Evolutionary conservation across 2,888 invertebrate genomes (phyloP), one percentile per base, ranked within the genome.

Genomic region (Philaethria dido): DNA sequence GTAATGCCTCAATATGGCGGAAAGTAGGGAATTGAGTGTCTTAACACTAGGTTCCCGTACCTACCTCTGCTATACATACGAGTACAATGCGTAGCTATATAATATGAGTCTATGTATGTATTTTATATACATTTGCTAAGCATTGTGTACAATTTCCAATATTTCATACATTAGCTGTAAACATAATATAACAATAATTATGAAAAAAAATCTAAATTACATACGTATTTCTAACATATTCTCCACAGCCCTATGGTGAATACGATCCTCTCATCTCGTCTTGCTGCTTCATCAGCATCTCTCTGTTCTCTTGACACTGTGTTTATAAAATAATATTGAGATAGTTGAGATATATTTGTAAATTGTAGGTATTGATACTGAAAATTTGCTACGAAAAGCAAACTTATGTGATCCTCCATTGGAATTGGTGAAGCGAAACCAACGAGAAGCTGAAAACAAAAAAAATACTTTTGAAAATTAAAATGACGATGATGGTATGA

Each of bases 281-380:
- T 80, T 1, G 75, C 73, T 13, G 70, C 67, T 0, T 83, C 25
- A 1, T 89, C 87, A 0, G 84, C 81, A 0, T 88, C 85, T 59
- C 91, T 81, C 74, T 89, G 79, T 33, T 89, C 87, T 33, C 93
- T 82, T 0, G 88, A 83, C 0, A 91, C 87, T 0, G 83, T 81
- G 70, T 88, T 88, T 65, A 87, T 86, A 62, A 87, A 84, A 73
- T 93, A 94, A 74, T 93, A 93, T 71, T 85, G 85, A 0, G 93
- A 93, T 54, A 94, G 79, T 64, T 93, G 73, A 0, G 92, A 82
- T 45, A 93, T 90, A 74, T 94, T 94, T 62, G 79, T 76, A 57
- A 94, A 93, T 71, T 94, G 82, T 0, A 82, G 36, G 77, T 94
- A 95, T 77, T 95, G 95, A 79, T 94, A 95, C 80, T 95, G 95